Percentiles rank a stretch among this genome's conserved stretches.
Evolutionary conservation across 2,797 vertebrate genomes (phyloP).

Genomic region (Acestrorhynchus altus): DNA sequence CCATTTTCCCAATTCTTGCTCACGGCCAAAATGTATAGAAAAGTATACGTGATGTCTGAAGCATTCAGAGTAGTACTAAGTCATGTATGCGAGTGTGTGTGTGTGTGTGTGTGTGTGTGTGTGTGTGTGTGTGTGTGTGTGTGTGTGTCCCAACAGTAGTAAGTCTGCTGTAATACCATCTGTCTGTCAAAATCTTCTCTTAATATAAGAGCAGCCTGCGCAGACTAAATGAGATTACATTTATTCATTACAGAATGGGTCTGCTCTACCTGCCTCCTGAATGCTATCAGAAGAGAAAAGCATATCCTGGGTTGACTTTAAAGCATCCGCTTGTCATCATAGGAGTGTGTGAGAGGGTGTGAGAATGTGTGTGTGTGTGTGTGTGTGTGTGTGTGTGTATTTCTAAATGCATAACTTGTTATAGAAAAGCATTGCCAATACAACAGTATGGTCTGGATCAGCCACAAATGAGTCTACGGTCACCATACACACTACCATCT

Average conservation of each 20-base stretch:
- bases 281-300: conserved; percentile 37
- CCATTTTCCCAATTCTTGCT: not conserved
- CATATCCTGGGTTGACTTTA: conserved; percentile 27
- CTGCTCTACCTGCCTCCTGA: conserved; percentile 30
- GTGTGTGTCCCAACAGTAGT: not conserved
- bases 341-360: not conserved
- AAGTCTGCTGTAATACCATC: conserved; percentile 24
- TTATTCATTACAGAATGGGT: conserved; percentile 35
- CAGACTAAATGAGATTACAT: conserved; percentile 35
- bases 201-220: conserved; percentile 14
- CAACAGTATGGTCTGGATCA: too few relatives aligned
- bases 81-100: not conserved
- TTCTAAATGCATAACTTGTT: not conserved
- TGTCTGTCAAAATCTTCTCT: conserved; percentile 17
- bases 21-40: not conserved
- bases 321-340: not conserved
- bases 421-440: too few relatives aligned
- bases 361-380: not conserved
- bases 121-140: not conserved
- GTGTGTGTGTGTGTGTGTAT: not conserved
- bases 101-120: not conserved
- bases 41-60: not conserved
- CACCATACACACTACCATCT: too few relatives aligned
- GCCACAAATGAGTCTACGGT: too few relatives aligned
- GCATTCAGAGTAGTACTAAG: not conserved